phyloP scores from a whole-genome alignment of 2,888 invertebrate genomes.

The Lydus trimaculatus region DNA sequence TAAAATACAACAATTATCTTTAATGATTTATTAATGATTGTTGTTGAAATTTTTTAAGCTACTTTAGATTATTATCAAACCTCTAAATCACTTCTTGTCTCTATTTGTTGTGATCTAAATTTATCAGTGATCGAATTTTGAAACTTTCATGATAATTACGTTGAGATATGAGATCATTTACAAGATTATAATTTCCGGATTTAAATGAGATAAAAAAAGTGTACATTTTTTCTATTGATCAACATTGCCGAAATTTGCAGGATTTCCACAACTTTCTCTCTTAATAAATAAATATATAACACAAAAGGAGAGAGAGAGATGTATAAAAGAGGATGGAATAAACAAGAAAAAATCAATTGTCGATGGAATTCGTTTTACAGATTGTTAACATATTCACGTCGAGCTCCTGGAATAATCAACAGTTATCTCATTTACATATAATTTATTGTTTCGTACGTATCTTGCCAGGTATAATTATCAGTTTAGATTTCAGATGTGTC shows the following conservation, averaged over 20 bases:
- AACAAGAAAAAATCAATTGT: not conserved
- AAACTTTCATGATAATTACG: not conserved
- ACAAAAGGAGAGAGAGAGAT: not conserved
- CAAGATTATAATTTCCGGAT: not conserved
- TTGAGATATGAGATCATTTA: not conserved
- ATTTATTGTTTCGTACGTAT: not conserved
- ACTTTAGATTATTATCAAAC: too few species aligned
- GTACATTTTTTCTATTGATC: not conserved
- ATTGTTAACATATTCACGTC: not conserved
- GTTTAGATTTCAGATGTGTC: too few species aligned
- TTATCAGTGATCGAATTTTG: not conserved
- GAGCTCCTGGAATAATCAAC: not conserved
- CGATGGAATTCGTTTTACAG: not conserved
- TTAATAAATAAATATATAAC: not conserved
- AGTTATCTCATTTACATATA: not conserved
- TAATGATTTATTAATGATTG: not conserved
- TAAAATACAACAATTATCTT: not conserved
- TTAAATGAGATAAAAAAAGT: not conserved
- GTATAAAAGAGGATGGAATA: too few species aligned
- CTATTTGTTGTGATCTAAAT: not conserved
- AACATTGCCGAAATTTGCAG: not conserved
- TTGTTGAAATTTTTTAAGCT: too few species aligned
- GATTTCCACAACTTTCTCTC: not conserved
- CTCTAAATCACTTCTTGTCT: too few species aligned
- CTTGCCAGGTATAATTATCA: not conserved